These are phyloP conservation scores for Abscondita cerata DNA, from an alignment of 2,888 invertebrate genomes.

Conservation along the genomic window DNA sequence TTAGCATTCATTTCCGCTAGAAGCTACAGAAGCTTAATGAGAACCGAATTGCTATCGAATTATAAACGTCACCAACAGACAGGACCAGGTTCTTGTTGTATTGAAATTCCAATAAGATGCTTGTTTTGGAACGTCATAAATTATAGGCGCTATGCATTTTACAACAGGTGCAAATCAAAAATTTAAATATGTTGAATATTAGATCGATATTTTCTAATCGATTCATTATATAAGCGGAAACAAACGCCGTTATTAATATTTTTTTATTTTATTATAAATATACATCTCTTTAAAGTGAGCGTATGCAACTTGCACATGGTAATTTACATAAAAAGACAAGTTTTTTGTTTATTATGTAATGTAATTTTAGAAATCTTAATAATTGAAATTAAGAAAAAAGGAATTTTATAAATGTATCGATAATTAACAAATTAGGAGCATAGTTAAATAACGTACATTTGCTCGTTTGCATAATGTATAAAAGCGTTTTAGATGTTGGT, in stretches of 20 bases:
- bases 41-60: conserved; percentile 42
- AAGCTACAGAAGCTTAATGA: conserved; percentile 39
- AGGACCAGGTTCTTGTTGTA: conserved; percentile 29
- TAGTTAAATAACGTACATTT: not conserved
- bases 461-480: conserved; percentile 11
- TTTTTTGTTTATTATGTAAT: not conserved
- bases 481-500: conserved; percentile 9
- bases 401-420: too few species aligned
- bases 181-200: not conserved
- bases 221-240: conserved; percentile 8
- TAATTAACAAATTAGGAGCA: not conserved
- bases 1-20: conserved; percentile 40
- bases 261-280: conserved; percentile 8
- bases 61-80: conserved; percentile 35
- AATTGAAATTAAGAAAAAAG: not conserved
- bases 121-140: conserved; percentile 1
- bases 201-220: not conserved
- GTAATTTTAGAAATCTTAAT: conserved; percentile 5
- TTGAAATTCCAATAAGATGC: not conserved
- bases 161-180: conserved; percentile 10
- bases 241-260: conserved; percentile 10
- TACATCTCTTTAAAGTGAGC: not conserved
- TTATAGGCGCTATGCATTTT: conserved; percentile 11
- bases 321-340: conserved; percentile 4
- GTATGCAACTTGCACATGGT: conserved; percentile 1